Evolutionary conservation across 2,888 invertebrate species (phyloP).

Genomic region (Argyra leucocephala): DNA sequence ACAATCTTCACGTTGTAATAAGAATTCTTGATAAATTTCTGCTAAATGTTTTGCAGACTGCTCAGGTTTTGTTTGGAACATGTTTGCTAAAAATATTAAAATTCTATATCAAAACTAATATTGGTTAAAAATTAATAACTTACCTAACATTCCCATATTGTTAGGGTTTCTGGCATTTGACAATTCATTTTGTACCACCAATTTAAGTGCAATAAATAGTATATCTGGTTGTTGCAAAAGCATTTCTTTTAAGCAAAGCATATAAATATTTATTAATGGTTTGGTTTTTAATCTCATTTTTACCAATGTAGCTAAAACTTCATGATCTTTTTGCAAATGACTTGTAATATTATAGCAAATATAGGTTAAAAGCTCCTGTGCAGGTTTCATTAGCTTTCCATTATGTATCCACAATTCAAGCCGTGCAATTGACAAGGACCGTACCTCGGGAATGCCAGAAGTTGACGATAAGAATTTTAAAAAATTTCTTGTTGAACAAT

Average conservation of each 20-base stretch:
- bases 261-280: slow-evolving; percentile 78
- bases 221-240: slow-evolving; percentile 76
- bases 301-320: slow-evolving; percentile 73
- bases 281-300: slow-evolving; percentile 91
- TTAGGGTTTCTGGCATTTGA: slow-evolving; percentile 87
- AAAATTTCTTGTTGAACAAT: slow-evolving; percentile 80
- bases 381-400: slow-evolving; percentile 83
- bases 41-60: slow-evolving; percentile 73
- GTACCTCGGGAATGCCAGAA: slow-evolving; percentile 73
- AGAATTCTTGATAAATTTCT: slow-evolving; percentile 74
- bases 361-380: slow-evolving; percentile 83
- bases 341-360: slow-evolving; percentile 83
- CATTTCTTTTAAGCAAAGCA: slow-evolving; percentile 83
- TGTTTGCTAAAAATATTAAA: slow-evolving; percentile 50
- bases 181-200: slow-evolving; percentile 90
- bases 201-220: slow-evolving; percentile 73
- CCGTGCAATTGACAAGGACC: slow-evolving; percentile 44
- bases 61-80: slow-evolving; percentile 77
- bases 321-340: slow-evolving; percentile 56
- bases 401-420: slow-evolving; percentile 93
- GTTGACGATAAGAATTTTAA: slow-evolving; percentile 74
- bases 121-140: slow-evolving; percentile 17
- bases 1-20: slow-evolving; percentile 83
- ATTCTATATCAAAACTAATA: neutral
- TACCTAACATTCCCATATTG: slow-evolving; percentile 77